These are phyloP conservation scores for Anneissia japonica DNA, from an alignment of 35 echinoderm and acorn worm genomes.

Conservation along the genomic window DNA sequence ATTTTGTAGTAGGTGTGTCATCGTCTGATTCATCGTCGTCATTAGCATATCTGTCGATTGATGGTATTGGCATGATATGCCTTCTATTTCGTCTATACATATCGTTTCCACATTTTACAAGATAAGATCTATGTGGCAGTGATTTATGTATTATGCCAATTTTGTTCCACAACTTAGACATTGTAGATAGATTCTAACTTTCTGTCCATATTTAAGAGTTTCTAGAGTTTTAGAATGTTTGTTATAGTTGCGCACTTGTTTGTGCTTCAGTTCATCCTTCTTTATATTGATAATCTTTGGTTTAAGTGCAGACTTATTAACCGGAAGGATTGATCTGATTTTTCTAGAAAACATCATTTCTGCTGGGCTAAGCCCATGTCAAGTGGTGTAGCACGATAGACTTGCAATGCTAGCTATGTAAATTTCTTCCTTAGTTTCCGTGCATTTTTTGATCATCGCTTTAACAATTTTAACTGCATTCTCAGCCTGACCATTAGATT, in stretches of 20 bases:
- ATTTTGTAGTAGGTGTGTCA: neutral
- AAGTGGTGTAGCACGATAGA: conserved; percentile 28
- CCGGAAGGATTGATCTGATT: conserved; percentile 30
- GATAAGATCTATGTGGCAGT: too few species aligned
- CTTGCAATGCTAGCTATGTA: conserved; percentile 7
- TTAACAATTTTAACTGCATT: conserved; percentile 39
- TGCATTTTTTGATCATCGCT: conserved; percentile 30
- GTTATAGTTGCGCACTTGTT: neutral
- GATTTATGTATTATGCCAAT: too few species aligned
- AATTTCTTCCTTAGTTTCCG: conserved; percentile 13
- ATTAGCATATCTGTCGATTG: neutral
- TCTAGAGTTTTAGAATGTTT: neutral
- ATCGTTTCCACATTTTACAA: too few species aligned
- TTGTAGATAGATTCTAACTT: too few species aligned
- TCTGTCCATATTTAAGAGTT: too few species aligned
- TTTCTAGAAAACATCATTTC: conserved; percentile 34
- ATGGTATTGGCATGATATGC: too few species aligned
- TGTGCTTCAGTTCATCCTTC: neutral
- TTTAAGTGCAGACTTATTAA: neutral
- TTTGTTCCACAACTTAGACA: too few species aligned
- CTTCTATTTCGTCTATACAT: too few species aligned
- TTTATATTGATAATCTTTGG: neutral
- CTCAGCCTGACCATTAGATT: conserved; percentile 63
- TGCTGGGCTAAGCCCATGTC: conserved; percentile 30
- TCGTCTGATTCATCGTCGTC: neutral